Evolutionary conservation across 2,113 vertebrate species (phyloP), one percentile per base, ranked within the genome.

Genomic region (Dasyornis broadbenti): DNA sequence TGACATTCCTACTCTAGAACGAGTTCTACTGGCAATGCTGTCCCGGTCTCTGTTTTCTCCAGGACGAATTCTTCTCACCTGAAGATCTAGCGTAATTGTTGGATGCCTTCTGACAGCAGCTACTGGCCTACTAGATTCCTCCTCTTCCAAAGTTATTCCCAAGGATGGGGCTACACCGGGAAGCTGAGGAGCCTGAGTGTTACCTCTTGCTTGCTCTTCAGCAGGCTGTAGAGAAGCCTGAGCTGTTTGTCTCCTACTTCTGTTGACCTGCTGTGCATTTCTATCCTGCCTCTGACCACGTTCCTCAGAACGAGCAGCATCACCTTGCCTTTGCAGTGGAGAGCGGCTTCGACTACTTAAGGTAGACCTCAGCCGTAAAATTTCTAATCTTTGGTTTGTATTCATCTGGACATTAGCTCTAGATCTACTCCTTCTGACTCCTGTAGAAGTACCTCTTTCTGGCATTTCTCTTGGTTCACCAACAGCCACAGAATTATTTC

Each of bases 11-110:
- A 97, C 98, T 63, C 99, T 98, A 44, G 99, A 99, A 50, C 99
- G 98, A 47, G 99, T 99, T 95, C 99, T 98, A 35, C 98, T 99
- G 57, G 99, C 99, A 28, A 99, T 99, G 95, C 98, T 99, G 95
- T 99, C 99, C 72, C 97, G 96, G 94, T 99, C 98, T 44, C 99
- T 95, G 97, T 98, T 99, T 95, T 99, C 99, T 49, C 99, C 99
- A 11, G 99, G 98, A 73, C 98, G 98, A 95, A 99, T 99, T 94
- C 99, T 98, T 91, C 99, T 98, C 92, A 99, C 98, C 92, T 99
- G 99, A 92, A 99, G 98, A 95, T 99, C 99, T 95, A 99, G 93
- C 89, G 99, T 99, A 96, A 99, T 99, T 30, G 98, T 99, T 2
- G 99, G 99, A 79, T 99, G 99, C 26, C 98, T 98, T 70, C 98